These are phyloP conservation scores for Brienomyrus longianalis DNA, from an alignment of 2,113 vertebrate species.

Conservation along the genomic window DNA sequence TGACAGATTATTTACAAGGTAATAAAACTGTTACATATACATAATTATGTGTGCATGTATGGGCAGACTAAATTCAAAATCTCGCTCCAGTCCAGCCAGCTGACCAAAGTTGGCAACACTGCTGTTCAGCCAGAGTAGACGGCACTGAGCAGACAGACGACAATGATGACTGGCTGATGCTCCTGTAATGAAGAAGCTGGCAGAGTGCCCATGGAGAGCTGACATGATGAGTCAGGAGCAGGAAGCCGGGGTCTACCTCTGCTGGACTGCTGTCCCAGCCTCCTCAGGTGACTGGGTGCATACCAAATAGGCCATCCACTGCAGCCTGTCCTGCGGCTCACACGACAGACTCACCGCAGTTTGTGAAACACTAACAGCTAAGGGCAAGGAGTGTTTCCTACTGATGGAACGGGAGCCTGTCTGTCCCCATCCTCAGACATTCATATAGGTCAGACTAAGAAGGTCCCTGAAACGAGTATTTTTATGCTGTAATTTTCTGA, in stretches of 20 bases:
- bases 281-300: not conserved
- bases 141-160: not conserved
- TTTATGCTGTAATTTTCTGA: slow-evolving; percentile 16
- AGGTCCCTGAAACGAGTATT: not conserved
- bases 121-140: not conserved
- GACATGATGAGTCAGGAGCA: not conserved
- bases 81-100: not conserved
- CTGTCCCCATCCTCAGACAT: not conserved
- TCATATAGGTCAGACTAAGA: not conserved
- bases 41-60: too few species aligned
- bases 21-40: too few species aligned
- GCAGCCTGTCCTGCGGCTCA: not conserved
- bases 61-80: not conserved
- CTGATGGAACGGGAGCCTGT: not conserved
- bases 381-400: not conserved
- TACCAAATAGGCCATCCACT: not conserved
- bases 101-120: not conserved
- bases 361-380: not conserved
- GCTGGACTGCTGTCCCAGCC: not conserved
- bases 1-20: too few species aligned
- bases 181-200: not conserved
- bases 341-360: not conserved
- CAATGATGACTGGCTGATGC: not conserved
- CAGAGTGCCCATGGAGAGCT: not conserved
- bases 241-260: not conserved